Conservation (phyloP, 2,797 vertebrate genomes). For the Mastacembelus armatus region DNA sequence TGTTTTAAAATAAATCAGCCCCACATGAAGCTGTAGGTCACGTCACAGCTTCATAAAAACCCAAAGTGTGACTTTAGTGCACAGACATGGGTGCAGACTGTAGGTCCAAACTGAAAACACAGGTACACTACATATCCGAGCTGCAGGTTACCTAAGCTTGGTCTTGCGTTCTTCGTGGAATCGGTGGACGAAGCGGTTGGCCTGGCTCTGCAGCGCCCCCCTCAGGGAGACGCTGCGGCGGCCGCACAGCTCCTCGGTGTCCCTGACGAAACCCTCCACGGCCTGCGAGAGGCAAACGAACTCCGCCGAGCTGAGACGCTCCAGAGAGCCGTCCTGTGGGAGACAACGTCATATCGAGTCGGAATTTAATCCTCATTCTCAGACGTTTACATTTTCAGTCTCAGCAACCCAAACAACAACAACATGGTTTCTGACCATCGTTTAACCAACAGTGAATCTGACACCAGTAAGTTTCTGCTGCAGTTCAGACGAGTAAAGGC, state of each 20-base stretch:
- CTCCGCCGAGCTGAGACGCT: conserved; percentile 93
- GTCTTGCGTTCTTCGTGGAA: conserved; percentile 98
- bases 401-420: too few relatives aligned
- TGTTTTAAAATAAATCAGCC: too few relatives aligned
- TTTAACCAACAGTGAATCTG: too few relatives aligned
- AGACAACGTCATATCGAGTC: rapidly evolving
- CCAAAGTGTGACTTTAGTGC: too few relatives aligned
- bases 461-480: too few relatives aligned
- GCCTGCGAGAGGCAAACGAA: conserved; percentile 92
- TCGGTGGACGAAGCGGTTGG: conserved; percentile 94
- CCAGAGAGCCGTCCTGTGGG: conserved; percentile 93
- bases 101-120: too few relatives aligned
- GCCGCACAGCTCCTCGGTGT: conserved; percentile 92
- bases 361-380: too few relatives aligned
- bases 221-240: conserved; percentile 91
- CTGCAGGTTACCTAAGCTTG: conserved; percentile 89
- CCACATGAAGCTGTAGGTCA: too few relatives aligned
- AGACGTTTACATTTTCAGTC: background rate
- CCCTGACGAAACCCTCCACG: conserved; percentile 91
- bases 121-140: background rate
- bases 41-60: too few relatives aligned
- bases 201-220: conserved; percentile 96
- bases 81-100: too few relatives aligned
- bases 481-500: too few relatives aligned
- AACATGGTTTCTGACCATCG: too few relatives aligned